Conservation (phyloP, 2,113 vertebrate species). For the Zosterops hypoxanthus region DNA sequence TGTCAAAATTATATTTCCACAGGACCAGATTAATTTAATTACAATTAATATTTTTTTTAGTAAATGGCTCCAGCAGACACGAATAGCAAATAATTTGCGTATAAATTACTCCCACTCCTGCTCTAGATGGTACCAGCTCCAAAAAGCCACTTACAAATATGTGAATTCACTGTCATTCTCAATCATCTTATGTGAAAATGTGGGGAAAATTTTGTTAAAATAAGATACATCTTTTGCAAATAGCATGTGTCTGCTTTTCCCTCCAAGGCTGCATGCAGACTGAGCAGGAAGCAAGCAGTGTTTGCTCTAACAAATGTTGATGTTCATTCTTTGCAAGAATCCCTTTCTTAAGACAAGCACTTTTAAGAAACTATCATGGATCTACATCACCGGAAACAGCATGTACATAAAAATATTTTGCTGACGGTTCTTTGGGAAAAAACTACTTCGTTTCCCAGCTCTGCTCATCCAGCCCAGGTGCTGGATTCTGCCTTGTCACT, state of each 20-base stretch:
- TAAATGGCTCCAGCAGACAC: not conserved
- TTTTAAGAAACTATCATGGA: not conserved
- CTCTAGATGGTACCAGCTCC: conserved; percentile 6
- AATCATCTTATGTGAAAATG: not conserved
- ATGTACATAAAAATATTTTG: not conserved
- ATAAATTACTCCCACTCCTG: conserved; percentile 35
- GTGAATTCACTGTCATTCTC: not conserved
- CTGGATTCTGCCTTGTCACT: not conserved
- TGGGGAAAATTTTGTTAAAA: not conserved
- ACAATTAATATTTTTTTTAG: conserved; percentile 42
- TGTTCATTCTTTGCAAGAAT: not conserved
- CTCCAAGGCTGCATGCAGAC: not conserved
- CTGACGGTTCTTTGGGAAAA: not conserved
- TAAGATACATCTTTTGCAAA: not conserved
- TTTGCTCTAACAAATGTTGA: not conserved
- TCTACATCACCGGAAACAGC: not conserved
- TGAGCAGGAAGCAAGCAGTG: not conserved
- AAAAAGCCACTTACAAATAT: conserved; percentile 23
- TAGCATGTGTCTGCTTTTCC: not conserved
- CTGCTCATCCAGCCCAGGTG: not conserved
- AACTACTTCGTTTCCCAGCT: not conserved
- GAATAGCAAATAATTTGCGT: not conserved
- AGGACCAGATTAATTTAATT: conserved; percentile 41
- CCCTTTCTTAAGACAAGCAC: not conserved
- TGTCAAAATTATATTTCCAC: conserved; percentile 55